Evolutionary conservation across 1,140 invertebrate genomes (phyloP).

Genomic region (Dysdera silvatica): DNA sequence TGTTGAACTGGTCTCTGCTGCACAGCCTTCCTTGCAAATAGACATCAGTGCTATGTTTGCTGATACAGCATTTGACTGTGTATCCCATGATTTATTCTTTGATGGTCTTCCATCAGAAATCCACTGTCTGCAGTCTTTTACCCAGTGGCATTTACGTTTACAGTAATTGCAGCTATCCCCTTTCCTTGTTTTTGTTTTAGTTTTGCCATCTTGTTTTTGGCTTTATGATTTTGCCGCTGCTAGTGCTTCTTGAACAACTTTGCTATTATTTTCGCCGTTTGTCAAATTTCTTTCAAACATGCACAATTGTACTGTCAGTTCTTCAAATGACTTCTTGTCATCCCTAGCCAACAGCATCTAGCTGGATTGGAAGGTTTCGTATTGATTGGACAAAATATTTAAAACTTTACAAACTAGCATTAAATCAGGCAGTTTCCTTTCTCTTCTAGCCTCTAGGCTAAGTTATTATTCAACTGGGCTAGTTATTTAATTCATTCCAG

Average conservation of each 20-base stretch:
- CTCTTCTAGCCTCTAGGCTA: too few relatives aligned
- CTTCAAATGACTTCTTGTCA: constrained; percentile 5
- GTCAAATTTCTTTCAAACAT: constrained; percentile 15
- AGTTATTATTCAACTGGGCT: too few relatives aligned
- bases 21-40: neutral
- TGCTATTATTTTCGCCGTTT: neutral
- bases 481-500: too few relatives aligned
- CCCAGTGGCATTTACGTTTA: constrained; percentile 9
- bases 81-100: neutral
- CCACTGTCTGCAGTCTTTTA: neutral
- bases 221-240: neutral
- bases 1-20: neutral
- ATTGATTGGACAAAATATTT: constrained; percentile 1
- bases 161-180: constrained; percentile 5
- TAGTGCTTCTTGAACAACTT: neutral
- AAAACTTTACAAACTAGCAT: constrained; percentile 5
- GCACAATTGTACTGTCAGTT: neutral
- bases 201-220: neutral
- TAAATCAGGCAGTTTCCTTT: too few relatives aligned
- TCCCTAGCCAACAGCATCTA: constrained; percentile 12
- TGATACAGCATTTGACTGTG: neutral
- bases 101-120: constrained; percentile 1
- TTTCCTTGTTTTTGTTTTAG: neutral
- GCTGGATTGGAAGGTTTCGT: constrained; percentile 6
- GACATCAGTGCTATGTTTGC: neutral